These are phyloP conservation scores for Neolamprologus modestus DNA, from an alignment of 2,113 vertebrate species.

Conservation along the genomic window DNA sequence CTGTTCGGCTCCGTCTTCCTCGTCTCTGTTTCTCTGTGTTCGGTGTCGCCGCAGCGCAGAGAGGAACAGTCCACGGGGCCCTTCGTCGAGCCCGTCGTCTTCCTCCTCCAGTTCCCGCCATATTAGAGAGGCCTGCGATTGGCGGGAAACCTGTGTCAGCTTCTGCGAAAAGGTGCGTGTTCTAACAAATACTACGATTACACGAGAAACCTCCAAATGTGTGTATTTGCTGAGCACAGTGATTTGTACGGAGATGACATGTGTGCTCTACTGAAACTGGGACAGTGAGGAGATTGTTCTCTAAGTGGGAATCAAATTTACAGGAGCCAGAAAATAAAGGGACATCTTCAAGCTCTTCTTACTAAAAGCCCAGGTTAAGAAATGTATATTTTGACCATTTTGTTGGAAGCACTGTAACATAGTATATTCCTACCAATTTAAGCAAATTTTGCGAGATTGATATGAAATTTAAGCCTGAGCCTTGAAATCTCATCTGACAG, in stretches of 20 bases:
- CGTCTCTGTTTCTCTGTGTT: slow-evolving; percentile 27
- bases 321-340: not conserved
- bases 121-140: slow-evolving; percentile 99
- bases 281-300: not conserved
- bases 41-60: slow-evolving; percentile 50
- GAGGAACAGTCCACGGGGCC: slow-evolving; percentile 64
- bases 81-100: slow-evolving; percentile 71
- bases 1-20: slow-evolving; percentile 27
- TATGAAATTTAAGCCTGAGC: not conserved
- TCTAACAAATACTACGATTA: slow-evolving; percentile 42
- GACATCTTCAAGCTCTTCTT: not conserved
- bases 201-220: not conserved
- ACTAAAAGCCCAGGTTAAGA: not conserved
- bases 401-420: not conserved
- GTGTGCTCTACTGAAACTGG: not conserved
- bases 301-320: not conserved
- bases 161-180: slow-evolving; percentile 68
- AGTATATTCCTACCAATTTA: not conserved
- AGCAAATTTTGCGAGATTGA: not conserved
- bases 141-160: slow-evolving; percentile 97
- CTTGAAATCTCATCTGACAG: not conserved
- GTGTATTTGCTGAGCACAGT: not conserved
- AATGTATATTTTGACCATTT: not conserved
- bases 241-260: not conserved
- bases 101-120: slow-evolving; percentile 99